Evolutionary conservation across 2,888 invertebrate genomes (phyloP).

Genomic region (Teleogryllus oceanicus): DNA sequence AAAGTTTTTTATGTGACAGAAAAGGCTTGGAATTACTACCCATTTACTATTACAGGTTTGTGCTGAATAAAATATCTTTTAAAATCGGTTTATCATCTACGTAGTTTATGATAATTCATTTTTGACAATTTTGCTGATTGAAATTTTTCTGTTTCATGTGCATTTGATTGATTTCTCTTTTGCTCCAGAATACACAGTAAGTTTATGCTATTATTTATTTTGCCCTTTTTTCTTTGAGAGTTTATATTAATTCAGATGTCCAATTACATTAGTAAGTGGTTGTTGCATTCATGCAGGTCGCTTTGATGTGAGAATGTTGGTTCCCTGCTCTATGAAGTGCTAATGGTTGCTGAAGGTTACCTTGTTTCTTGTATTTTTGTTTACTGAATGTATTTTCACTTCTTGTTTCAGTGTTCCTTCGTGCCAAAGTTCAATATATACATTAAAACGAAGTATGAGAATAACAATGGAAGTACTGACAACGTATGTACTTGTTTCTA

Average conservation of each 20-base stretch:
- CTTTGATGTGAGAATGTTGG: background rate
- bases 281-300: too few species aligned
- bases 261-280: too few species aligned
- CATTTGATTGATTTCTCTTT: constrained; percentile 40
- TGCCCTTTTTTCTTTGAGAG: background rate
- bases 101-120: constrained; percentile 27
- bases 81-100: background rate
- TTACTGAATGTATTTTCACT: too few species aligned
- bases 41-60: constrained; percentile 79
- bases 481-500: constrained; percentile 63
- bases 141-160: constrained; percentile 26
- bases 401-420: constrained; percentile 76
- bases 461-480: constrained; percentile 81
- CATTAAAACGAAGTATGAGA: constrained; percentile 85
- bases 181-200: constrained; percentile 69
- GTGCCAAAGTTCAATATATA: constrained; percentile 79
- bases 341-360: too few species aligned
- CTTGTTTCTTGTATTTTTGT: too few species aligned
- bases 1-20: constrained; percentile 90
- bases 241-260: background rate
- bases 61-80: constrained; percentile 28
- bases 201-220: constrained; percentile 44
- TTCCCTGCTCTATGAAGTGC: background rate
- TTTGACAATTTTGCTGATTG: background rate
- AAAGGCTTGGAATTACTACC: constrained; percentile 94